Conservation (phyloP, 1,140 invertebrate species). For the Drosophila bipectinata region DNA sequence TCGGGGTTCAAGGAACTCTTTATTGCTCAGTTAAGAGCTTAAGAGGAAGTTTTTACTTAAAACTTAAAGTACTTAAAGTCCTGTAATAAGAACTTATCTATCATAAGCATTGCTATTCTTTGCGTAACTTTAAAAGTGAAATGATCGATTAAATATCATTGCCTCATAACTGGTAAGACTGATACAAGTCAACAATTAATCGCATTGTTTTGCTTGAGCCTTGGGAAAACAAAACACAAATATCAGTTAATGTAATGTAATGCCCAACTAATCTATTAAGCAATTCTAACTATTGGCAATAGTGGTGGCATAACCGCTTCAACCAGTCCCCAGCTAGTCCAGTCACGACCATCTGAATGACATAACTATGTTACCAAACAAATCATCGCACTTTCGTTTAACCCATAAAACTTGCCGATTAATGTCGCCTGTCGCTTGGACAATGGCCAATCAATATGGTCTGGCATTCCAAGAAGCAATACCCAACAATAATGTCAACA, state of each 20-base stretch:
- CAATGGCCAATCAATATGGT: conserved; percentile 14
- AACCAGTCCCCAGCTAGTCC: neutral
- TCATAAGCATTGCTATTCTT: neutral
- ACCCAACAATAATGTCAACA: neutral
- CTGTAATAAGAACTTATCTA: neutral
- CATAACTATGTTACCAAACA: conserved; percentile 21
- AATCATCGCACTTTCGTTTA: neutral
- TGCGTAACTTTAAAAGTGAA: conserved; percentile 5
- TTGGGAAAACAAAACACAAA: conserved; percentile 1
- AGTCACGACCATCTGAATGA: neutral
- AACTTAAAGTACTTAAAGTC: neutral
- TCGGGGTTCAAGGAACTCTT: conserved; percentile 34
- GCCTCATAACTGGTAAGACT: conserved; percentile 11
- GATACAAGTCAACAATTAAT: conserved; percentile 33
- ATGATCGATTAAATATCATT: conserved; percentile 21
- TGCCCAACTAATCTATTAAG: conserved; percentile 37
- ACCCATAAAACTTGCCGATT: neutral
- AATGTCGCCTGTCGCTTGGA: neutral
- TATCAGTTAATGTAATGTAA: conserved; percentile 35
- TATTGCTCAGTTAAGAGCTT: neutral
- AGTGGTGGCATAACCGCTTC: conserved; percentile 21
- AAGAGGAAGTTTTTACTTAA: neutral
- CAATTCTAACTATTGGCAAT: conserved; percentile 16
- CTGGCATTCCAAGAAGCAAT: conserved; percentile 7
- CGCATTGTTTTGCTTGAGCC: conserved; percentile 19